Base-by-base conservation (phyloP, 2,888 invertebrate species). In the Pemphredon lugubris region DNA sequence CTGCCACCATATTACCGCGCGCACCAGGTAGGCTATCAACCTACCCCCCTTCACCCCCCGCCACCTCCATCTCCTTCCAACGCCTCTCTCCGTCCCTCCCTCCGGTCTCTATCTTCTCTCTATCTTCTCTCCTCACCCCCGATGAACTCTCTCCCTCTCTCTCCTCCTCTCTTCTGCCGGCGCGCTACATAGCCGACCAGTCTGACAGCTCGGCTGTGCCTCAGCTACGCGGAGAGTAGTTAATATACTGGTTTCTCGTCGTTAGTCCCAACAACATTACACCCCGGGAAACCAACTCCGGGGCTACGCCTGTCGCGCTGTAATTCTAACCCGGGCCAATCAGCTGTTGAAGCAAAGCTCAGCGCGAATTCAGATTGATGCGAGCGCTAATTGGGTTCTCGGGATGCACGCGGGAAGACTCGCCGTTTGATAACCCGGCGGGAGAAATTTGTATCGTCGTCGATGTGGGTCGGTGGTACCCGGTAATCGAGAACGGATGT, bases 221-320 rank as follows among this genome's bases (percentile, higher is more conserved):
- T n/a, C 82, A 81, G 70, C 65, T 72, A 48, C n/a, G n/a, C n/a
- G 63, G 61, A 64, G n/a, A 11, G 74, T 69, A 73, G 84, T 84
- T 87, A 86, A 88, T 88, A 84, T 85, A 87, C 85, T 85, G 85
- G 81, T 79, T 77, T 79, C 83, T 85, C 84, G 85, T 87, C 85
- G 84, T 86, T 86, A 87, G 83, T 73, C 75, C 23, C 74, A 78
- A 77, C 84, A 81, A 81, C 82, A 78, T 84, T 84, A 84, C 83
- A 80, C 77, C 76, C 66, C 55, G 50, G 39, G 50, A 54, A n/a
- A 45, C 40, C 65, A 53, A 42, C 47, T 45, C 44, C 50, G 32
- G 42, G 65, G 6, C 40, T 54, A 26, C 42, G 51, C 23, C 42
- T 30, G 59, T 20, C 66, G 57, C 53, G 44, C 48, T 67, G 63